A percentile compares a stretch with the other conserved stretches of the same genome.
phyloP scores from a whole-genome alignment of 1,140 invertebrate genomes.

The Babylonia areolata region DNA sequence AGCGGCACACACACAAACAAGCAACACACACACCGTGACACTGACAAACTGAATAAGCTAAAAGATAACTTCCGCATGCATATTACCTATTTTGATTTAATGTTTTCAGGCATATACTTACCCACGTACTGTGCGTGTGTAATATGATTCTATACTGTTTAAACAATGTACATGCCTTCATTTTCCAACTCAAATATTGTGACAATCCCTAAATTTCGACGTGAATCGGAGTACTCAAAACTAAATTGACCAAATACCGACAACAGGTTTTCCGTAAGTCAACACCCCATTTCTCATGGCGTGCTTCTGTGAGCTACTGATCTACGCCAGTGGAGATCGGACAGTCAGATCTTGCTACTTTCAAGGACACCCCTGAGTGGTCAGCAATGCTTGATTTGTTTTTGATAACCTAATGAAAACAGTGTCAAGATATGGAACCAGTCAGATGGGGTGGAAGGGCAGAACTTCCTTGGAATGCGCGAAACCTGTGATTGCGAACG shows the following conservation, averaged over 20 bases:
- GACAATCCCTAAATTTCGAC: neutral
- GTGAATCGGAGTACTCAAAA: neutral
- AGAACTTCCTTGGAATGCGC: no score
- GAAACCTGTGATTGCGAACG: no score
- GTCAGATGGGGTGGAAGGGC: neutral
- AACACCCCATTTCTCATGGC: neutral
- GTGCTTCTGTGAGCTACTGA: neutral
- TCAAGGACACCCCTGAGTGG: neutral
- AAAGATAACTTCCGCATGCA: no score
- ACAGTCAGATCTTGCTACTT: no score
- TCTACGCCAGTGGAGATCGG: neutral
- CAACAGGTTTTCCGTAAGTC: neutral
- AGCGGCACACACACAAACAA: no score
- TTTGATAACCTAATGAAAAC: neutral
- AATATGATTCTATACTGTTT: no score
- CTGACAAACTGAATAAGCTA: no score
- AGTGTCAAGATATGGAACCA: neutral
- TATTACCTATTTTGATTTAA: no score
- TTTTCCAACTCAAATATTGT: no score
- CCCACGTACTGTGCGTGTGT: neutral
- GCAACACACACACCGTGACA: no score
- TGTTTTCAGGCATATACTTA: neutral
- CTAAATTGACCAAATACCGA: neutral
- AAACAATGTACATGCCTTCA: neutral
- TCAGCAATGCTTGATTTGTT: neutral